Percentiles rank a stretch among this genome's conserved stretches.
phyloP scores from a whole-genome alignment of 2,888 invertebrate genomes.

The Argyra leucocephala region DNA sequence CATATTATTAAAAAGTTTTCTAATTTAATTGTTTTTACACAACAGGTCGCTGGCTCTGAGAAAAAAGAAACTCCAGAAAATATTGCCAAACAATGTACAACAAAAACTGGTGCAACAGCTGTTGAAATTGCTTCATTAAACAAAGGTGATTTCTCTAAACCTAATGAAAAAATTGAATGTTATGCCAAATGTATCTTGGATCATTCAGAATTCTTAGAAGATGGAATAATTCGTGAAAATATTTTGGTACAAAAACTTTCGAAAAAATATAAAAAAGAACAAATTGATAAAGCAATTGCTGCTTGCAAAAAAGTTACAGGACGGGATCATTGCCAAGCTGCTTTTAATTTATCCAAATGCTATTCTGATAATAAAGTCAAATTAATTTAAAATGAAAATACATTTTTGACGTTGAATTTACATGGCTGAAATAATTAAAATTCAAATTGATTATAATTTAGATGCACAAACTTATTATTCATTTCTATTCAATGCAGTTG shows the following conservation, averaged over 20 bases:
- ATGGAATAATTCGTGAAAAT: constrained; percentile 17
- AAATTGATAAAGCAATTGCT: constrained; percentile 28
- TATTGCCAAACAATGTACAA: not conserved
- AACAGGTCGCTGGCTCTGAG: not conserved
- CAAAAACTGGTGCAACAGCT: not conserved
- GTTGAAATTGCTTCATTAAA: not conserved
- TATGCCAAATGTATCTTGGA: constrained; percentile 23
- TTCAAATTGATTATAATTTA: no score
- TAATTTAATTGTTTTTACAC: not conserved
- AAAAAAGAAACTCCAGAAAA: not conserved
- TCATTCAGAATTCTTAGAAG: constrained; percentile 18
- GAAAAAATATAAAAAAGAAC: constrained; percentile 27
- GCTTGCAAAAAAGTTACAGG: constrained; percentile 33
- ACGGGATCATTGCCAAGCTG: constrained; percentile 33
- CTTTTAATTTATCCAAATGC: constrained; percentile 34
- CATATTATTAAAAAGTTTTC: not conserved
- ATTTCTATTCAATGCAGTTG: no score
- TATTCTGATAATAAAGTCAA: constrained; percentile 27
- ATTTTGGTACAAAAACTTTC: constrained; percentile 21
- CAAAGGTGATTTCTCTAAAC: constrained; percentile 20
- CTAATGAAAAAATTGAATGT: constrained; percentile 18
- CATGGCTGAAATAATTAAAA: no score
- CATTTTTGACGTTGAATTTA: no score
- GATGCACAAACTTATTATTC: no score
- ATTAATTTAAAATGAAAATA: constrained; percentile 10